A percentile compares a stretch with the other conserved stretches of the same genome.
These are phyloP conservation scores for Caenorhabditis auriculariae DNA, from an alignment of 2,888 invertebrate genomes.

Conservation along the genomic window DNA sequence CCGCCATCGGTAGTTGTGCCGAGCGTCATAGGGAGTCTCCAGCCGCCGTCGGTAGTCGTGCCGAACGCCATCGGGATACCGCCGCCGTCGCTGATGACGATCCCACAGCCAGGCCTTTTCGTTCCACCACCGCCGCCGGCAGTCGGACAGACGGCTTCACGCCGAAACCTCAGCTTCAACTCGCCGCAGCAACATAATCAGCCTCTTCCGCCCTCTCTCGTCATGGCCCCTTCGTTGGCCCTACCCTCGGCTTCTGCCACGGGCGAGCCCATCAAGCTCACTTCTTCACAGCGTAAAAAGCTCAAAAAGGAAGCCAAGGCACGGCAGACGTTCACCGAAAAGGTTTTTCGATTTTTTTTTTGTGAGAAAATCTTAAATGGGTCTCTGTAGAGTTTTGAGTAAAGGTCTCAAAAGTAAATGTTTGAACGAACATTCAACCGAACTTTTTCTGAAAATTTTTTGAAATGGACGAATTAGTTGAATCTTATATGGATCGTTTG, in stretches of 20 bases:
- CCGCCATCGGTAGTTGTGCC: not conserved
- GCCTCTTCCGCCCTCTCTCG: not conserved
- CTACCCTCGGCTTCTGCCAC: not conserved
- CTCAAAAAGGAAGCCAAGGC: constrained; percentile 18
- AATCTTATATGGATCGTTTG: no score
- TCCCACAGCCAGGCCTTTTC: not conserved
- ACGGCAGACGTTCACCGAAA: constrained; percentile 25
- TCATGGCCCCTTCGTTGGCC: not conserved
- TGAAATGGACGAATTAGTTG: no score
- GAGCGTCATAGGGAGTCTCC: not conserved
- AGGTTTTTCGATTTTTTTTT: no score
- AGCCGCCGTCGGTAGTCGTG: not conserved
- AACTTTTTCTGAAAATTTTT: no score
- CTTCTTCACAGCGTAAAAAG: constrained; percentile 24
- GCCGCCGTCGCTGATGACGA: no score
- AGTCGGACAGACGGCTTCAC: not conserved
- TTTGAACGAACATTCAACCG: no score
- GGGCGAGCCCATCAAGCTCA: constrained; percentile 8
- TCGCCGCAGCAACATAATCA: not conserved
- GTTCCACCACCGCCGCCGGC: no score
- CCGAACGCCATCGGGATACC: constrained; percentile 4
- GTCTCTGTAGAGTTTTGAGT: no score
- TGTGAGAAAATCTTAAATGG: no score
- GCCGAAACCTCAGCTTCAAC: constrained; percentile 1
- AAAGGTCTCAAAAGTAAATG: no score